Percentiles rank a stretch among this genome's conserved stretches.
Conservation (phyloP, 2,113 vertebrate genomes). For the Entomyzon cyanotis region DNA sequence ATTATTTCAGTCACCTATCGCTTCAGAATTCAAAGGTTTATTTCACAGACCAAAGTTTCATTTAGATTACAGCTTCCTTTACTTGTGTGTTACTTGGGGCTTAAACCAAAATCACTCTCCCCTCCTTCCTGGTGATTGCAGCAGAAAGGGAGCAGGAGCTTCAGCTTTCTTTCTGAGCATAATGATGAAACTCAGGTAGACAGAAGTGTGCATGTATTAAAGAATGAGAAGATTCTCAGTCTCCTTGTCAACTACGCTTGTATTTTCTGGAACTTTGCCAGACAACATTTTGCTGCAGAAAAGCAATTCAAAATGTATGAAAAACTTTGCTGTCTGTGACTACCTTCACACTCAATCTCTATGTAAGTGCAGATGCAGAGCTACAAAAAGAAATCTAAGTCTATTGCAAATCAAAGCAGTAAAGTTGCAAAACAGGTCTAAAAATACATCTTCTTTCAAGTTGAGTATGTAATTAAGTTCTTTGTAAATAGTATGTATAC, state of each 20-base stretch:
- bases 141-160: background rate
- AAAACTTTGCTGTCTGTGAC: background rate
- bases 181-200: background rate
- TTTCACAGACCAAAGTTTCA: background rate
- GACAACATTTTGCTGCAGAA: background rate
- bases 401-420: background rate
- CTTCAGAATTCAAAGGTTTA: background rate
- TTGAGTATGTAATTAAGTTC: background rate
- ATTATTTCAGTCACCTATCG: background rate
- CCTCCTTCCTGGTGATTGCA: background rate
- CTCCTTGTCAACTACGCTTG: background rate
- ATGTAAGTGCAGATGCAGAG: background rate
- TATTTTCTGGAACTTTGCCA: background rate
- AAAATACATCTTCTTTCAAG: background rate
- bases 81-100: background rate
- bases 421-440: background rate
- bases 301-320: background rate
- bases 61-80: background rate
- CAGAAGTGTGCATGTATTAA: background rate
- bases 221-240: background rate
- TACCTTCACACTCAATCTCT: background rate
- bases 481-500: background rate
- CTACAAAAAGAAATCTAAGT: background rate
- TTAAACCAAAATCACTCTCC: background rate
- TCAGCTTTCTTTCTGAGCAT: background rate